phyloP scores from a whole-genome alignment of 2,113 vertebrate genomes.

The Colossoma macropomum region DNA sequence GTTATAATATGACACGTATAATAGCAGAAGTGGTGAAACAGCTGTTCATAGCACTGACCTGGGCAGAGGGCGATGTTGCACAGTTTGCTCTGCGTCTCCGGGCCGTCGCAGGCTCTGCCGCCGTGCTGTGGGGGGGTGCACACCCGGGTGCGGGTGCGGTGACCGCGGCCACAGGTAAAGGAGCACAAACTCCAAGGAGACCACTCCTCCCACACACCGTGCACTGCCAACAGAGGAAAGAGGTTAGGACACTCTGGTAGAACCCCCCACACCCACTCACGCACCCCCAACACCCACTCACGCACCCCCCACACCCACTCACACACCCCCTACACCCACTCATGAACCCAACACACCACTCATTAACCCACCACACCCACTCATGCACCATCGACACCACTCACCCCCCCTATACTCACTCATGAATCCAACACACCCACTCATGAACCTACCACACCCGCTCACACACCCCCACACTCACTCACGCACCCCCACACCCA shows the following conservation, averaged over 20 bases:
- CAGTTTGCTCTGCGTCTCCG: constrained; percentile 97
- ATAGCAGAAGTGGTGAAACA: neutral
- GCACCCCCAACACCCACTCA: neutral
- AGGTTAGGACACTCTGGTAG: constrained; percentile 68
- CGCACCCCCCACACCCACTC: too few species aligned
- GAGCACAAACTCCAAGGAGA: constrained; percentile 99
- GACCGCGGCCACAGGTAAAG: constrained; percentile 98
- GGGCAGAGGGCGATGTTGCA: constrained; percentile 99
- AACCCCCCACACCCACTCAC: neutral
- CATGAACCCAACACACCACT: too few species aligned
- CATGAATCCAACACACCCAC: too few species aligned
- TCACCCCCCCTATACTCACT: too few species aligned
- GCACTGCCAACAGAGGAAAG: constrained; percentile 93
- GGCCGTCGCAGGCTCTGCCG: constrained; percentile 95
- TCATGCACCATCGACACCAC: too few species aligned
- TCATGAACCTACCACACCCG: too few species aligned
- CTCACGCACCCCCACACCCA: too few species aligned
- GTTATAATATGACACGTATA: too few species aligned
- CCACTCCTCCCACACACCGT: constrained; percentile 99
- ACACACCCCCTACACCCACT: too few species aligned
- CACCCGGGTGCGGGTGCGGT: constrained; percentile 95
- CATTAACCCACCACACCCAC: too few species aligned
- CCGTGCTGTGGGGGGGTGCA: constrained; percentile 96
- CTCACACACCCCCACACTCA: too few species aligned
- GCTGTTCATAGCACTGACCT: constrained; percentile 74